Conservation (phyloP, 2,888 invertebrate species). For the Hypsopygia costalis region DNA sequence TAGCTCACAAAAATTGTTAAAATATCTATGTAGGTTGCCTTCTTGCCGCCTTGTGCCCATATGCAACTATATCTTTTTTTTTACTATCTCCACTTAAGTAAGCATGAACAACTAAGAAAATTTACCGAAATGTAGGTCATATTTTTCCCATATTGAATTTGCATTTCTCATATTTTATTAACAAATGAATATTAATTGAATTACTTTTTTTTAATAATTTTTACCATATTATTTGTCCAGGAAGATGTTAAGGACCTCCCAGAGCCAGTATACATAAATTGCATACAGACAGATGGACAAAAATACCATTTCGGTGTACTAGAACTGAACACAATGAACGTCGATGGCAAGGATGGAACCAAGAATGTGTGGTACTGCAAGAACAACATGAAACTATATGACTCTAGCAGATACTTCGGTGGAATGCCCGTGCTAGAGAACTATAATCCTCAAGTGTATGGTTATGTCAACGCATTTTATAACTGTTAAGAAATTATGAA, state of each 20-base stretch:
- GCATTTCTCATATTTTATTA: too few relatives aligned
- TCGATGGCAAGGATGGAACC: slow-evolving; percentile 76
- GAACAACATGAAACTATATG: slow-evolving; percentile 83
- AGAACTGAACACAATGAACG: slow-evolving; percentile 90
- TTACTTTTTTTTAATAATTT: too few relatives aligned
- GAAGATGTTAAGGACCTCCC: slow-evolving; percentile 83
- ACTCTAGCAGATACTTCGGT: slow-evolving; percentile 81
- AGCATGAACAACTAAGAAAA: too few relatives aligned
- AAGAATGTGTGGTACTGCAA: slow-evolving; percentile 92
- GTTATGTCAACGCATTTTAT: slow-evolving; percentile 89
- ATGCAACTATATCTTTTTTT: too few relatives aligned
- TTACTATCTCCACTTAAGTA: too few relatives aligned
- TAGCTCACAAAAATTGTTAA: too few relatives aligned
- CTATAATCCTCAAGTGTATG: slow-evolving; percentile 90
- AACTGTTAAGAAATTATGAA: slow-evolving; percentile 72
- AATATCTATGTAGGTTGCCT: too few relatives aligned
- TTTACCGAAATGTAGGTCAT: too few relatives aligned
- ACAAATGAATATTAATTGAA: too few relatives aligned
- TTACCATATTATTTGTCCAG: slow-evolving; percentile 48
- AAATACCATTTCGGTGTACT: slow-evolving; percentile 90
- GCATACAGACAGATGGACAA: slow-evolving; percentile 89
- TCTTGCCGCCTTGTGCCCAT: too few relatives aligned
- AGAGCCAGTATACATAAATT: slow-evolving; percentile 90
- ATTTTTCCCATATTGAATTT: too few relatives aligned
- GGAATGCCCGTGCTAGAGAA: slow-evolving; percentile 85